Evolutionary conservation across 2,888 invertebrate species (phyloP).

Genomic region (Tromatobia lineatoria): DNA sequence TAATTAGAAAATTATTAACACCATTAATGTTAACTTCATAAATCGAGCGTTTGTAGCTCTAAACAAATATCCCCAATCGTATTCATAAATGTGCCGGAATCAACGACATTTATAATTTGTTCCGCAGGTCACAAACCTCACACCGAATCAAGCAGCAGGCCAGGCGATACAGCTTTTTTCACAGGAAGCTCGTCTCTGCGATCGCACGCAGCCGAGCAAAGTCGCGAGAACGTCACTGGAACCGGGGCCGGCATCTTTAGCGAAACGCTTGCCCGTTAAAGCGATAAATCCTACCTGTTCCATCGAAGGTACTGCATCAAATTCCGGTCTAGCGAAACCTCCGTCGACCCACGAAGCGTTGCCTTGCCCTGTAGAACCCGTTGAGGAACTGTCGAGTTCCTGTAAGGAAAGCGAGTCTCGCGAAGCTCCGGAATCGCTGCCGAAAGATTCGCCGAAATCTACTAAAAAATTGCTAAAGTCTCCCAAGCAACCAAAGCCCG

Average conservation of each 20-base stretch:
- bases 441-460: neutral
- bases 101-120: slow-evolving; percentile 29
- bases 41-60: neutral
- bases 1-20: too few species aligned
- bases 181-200: slow-evolving; percentile 94
- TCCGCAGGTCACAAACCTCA: slow-evolving; percentile 89
- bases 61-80: neutral
- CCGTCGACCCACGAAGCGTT: slow-evolving; percentile 23
- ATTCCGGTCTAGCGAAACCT: slow-evolving; percentile 24
- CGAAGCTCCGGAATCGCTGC: neutral
- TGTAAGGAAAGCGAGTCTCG: neutral
- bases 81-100: neutral
- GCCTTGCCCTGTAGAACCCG: neutral
- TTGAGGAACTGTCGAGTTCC: neutral
- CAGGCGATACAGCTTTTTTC: slow-evolving; percentile 95
- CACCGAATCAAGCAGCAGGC: slow-evolving; percentile 96
- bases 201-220: slow-evolving; percentile 90
- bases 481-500: neutral
- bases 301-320: slow-evolving; percentile 80
- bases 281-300: slow-evolving; percentile 84
- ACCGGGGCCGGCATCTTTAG: slow-evolving; percentile 82
- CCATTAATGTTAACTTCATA: too few species aligned
- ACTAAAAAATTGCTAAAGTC: neutral
- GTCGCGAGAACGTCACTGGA: slow-evolving; percentile 88
- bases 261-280: slow-evolving; percentile 83